Evolutionary conservation across 1,140 invertebrate species (phyloP).

Genomic region (Pseudobourletiella spinata): DNA sequence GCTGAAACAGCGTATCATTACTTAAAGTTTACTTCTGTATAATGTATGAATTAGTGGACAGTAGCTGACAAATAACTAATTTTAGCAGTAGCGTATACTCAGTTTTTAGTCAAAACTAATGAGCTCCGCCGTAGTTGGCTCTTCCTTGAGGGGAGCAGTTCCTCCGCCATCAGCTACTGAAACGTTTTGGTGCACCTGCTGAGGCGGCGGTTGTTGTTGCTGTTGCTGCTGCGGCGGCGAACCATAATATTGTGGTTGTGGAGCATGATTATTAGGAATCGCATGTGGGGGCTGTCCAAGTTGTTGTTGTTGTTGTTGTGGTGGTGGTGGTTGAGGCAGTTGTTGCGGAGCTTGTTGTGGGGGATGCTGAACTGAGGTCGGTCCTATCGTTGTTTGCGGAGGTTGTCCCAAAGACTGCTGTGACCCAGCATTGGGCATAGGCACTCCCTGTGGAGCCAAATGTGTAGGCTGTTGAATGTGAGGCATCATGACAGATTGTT

Average conservation of each 20-base stretch:
- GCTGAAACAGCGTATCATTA: too few species aligned
- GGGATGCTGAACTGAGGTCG: constrained; percentile 37
- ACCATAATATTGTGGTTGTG: not conserved
- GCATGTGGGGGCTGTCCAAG: constrained; percentile 25
- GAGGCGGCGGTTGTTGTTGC: constrained; percentile 21
- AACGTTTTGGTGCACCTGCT: not conserved
- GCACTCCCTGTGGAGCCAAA: not conserved
- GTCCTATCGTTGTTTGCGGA: not conserved
- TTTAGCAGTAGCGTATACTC: too few species aligned
- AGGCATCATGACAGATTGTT: not conserved
- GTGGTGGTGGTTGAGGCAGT: constrained; percentile 34
- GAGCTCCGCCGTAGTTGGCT: constrained; percentile 51
- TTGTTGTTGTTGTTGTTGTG: constrained; percentile 37
- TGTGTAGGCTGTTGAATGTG: not conserved
- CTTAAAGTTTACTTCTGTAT: too few species aligned
- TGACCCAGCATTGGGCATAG: not conserved
- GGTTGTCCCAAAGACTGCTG: constrained; percentile 2
- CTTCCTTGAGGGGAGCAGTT: constrained; percentile 42
- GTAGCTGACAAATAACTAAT: too few species aligned
- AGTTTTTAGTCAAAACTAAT: constrained; percentile 66
- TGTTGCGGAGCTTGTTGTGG: constrained; percentile 35
- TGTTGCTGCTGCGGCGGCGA: too few species aligned
- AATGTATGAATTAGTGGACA: too few species aligned
- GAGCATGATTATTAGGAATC: not conserved
- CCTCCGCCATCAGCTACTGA: not conserved